phyloP scores from a whole-genome alignment of 2,888 invertebrate genomes.

The Eulithis testata region DNA sequence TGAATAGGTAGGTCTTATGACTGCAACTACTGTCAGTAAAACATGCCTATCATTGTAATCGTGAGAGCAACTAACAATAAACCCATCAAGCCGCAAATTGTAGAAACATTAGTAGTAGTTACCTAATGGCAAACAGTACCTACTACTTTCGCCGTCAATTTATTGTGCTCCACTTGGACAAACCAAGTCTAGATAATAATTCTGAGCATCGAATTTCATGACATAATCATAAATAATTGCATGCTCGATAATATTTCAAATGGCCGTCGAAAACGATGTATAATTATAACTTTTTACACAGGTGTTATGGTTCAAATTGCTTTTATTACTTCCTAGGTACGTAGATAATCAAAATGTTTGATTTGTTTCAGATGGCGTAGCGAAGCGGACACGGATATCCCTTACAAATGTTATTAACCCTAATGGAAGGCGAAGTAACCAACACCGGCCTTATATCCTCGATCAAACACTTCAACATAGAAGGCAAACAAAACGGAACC shows the following conservation, averaged over 20 bases:
- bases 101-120: slow-evolving; percentile 41
- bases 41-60: slow-evolving; percentile 35
- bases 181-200: slow-evolving; percentile 38
- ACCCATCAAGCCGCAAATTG: slow-evolving; percentile 38
- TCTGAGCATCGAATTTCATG: slow-evolving; percentile 42
- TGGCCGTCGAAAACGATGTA: slow-evolving; percentile 24
- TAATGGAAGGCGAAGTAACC: slow-evolving; percentile 75
- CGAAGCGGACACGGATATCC: slow-evolving; percentile 64
- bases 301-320: slow-evolving; percentile 17
- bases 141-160: slow-evolving; percentile 50
- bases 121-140: slow-evolving; percentile 44
- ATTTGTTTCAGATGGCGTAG: slow-evolving; percentile 80
- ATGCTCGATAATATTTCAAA: slow-evolving; percentile 33
- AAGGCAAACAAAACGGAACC: slow-evolving; percentile 68
- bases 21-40: slow-evolving; percentile 16
- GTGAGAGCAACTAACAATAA: slow-evolving; percentile 40
- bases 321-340: slow-evolving; percentile 33
- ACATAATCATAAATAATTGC: slow-evolving; percentile 45
- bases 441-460: slow-evolving; percentile 70
- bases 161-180: slow-evolving; percentile 46
- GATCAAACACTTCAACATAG: slow-evolving; percentile 65
- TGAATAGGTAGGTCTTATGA: slow-evolving; percentile 1
- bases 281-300: slow-evolving; percentile 18
- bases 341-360: slow-evolving; percentile 29
- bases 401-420: slow-evolving; percentile 72